phyloP scores from a whole-genome alignment of 1,140 invertebrate genomes.

The Chironomus striatipennis region DNA sequence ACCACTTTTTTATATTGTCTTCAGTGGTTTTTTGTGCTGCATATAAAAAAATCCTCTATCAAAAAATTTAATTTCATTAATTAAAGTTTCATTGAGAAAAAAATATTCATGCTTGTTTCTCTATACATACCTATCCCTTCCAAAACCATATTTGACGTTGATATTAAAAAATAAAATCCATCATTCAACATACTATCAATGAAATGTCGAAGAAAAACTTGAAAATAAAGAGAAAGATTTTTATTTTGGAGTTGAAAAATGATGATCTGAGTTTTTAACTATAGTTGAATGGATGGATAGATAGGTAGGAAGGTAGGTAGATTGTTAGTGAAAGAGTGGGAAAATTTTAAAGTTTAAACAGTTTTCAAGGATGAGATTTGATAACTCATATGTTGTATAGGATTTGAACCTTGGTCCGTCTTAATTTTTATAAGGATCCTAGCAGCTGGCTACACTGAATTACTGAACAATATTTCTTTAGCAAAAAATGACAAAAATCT shows the following conservation, averaged over 20 bases:
- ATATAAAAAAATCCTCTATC: no score
- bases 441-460: no score
- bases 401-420: background rate
- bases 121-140: background rate
- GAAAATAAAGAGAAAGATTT: background rate
- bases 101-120: background rate
- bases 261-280: conserved; percentile 2
- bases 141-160: background rate
- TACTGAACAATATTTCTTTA: no score
- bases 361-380: background rate
- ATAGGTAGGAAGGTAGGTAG: background rate
- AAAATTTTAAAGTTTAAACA: background rate
- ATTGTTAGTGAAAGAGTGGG: background rate
- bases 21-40: no score
- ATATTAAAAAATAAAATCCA: conserved; percentile 18
- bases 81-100: conserved; percentile 20
- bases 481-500: no score
- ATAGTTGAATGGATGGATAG: background rate
- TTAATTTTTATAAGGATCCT: no score
- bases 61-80: conserved; percentile 24
- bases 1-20: no score
- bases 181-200: conserved; percentile 2
- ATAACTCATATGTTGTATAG: no score
- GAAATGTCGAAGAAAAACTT: conserved; percentile 5
- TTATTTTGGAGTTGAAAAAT: background rate